Evolutionary conservation across 1,140 invertebrate species (phyloP).

Genomic region (Proctacanthus coquilletti): DNA sequence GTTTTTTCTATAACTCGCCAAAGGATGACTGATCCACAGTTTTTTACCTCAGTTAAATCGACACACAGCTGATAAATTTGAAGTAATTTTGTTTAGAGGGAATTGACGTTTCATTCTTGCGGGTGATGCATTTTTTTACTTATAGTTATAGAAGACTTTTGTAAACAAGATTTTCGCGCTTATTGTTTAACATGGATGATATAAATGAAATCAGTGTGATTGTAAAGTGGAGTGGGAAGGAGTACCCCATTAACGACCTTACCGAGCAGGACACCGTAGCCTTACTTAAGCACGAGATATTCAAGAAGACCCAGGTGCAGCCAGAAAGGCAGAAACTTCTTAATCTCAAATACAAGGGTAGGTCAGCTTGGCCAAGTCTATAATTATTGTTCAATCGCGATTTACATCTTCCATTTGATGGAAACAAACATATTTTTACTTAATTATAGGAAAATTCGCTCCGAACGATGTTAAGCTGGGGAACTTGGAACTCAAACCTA

Average conservation of each 20-base stretch:
- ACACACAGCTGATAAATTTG: no score
- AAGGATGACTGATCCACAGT: no score
- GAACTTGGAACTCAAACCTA: slow-evolving; percentile 63
- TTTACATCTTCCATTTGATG: not conserved
- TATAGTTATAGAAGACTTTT: no score
- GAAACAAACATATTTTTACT: no score
- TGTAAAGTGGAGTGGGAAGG: slow-evolving; percentile 86
- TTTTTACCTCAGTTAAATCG: no score
- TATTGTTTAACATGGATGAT: slow-evolving; percentile 5
- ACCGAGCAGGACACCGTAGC: slow-evolving; percentile 55
- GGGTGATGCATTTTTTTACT: no score
- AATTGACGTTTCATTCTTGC: no score
- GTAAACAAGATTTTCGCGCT: no score
- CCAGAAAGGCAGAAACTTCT: slow-evolving; percentile 84
- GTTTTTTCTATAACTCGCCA: no score
- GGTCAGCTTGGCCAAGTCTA: slow-evolving; percentile 8
- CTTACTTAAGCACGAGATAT: slow-evolving; percentile 49
- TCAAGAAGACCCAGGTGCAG: slow-evolving; percentile 29
- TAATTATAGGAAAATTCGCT: slow-evolving; percentile 61
- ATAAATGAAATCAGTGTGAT: slow-evolving; percentile 36
- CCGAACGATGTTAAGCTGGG: slow-evolving; percentile 55
- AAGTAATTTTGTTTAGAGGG: no score
- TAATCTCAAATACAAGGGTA: slow-evolving; percentile 84
- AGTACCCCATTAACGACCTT: slow-evolving; percentile 56
- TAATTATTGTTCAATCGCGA: slow-evolving; percentile 1